Conservation (phyloP, 2,113 vertebrate species). For the Gasterosteus nipponicus region DNA sequence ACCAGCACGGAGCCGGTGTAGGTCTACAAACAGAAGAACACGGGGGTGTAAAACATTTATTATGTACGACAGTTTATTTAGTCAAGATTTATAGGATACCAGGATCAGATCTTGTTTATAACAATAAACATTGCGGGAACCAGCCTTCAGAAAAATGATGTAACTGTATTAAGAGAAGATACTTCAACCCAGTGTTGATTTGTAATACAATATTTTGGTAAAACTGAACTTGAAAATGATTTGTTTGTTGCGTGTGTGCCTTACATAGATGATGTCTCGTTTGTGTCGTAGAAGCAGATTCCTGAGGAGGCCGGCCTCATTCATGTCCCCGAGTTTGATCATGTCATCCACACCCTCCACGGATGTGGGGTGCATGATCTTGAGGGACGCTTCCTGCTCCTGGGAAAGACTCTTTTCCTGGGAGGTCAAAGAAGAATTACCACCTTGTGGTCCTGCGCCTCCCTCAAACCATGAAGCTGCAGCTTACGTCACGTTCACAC, state of each 20-base stretch:
- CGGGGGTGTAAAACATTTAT: not conserved
- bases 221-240: not conserved
- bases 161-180: not conserved
- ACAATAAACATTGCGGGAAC: too few relatives aligned
- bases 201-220: not conserved
- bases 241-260: constrained; percentile 15
- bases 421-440: not conserved
- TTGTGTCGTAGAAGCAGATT: constrained; percentile 91
- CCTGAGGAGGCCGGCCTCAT: constrained; percentile 90
- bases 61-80: not conserved
- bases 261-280: constrained; percentile 91
- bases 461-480: not conserved
- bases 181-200: not conserved
- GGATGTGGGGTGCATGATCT: constrained; percentile 90
- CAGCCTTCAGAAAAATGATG: not conserved
- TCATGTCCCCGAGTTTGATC: constrained; percentile 91
- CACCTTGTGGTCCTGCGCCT: not conserved
- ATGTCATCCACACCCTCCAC: constrained; percentile 92
- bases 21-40: constrained; percentile 77
- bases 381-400: constrained; percentile 78
- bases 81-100: not conserved
- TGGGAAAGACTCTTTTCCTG: constrained; percentile 85
- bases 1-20: constrained; percentile 93
- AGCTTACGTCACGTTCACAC: not conserved
- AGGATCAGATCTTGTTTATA: not conserved